Conservation (phyloP, 2,888 invertebrate species). For the Andrena bucephala region DNA sequence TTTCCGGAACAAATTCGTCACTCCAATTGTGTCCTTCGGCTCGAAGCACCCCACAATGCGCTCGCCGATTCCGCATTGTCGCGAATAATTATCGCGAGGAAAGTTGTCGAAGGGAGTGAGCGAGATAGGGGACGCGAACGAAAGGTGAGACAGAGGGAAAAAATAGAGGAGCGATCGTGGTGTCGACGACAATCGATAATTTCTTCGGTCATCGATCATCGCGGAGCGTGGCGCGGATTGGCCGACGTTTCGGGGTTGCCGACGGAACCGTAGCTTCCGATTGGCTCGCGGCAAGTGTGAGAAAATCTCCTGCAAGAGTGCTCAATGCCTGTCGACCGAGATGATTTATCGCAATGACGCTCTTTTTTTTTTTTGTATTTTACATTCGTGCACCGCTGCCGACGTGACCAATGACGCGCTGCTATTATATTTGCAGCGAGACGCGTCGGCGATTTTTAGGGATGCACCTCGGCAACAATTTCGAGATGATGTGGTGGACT, state of each 20-base stretch:
- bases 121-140: conserved; percentile 34
- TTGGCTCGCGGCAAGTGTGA: conserved; percentile 71
- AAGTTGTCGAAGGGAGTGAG: conserved; percentile 39
- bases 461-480: not conserved
- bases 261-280: conserved; percentile 51
- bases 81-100: conserved; percentile 58
- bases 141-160: conserved; percentile 35
- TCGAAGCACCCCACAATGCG: conserved; percentile 21
- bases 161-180: conserved; percentile 57
- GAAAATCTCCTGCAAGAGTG: conserved; percentile 71
- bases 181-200: conserved; percentile 74
- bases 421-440: conserved; percentile 22
- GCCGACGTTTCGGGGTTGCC: conserved; percentile 59
- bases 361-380: conserved; percentile 70
- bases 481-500: too few species aligned
- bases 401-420: conserved; percentile 38
- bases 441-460: conserved; percentile 41
- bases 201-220: conserved; percentile 75
- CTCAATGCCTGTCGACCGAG: conserved; percentile 78
- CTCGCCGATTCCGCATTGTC: conserved; percentile 29
- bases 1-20: not conserved
- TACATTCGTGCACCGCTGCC: conserved; percentile 25
- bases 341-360: conserved; percentile 82
- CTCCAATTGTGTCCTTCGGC: not conserved
- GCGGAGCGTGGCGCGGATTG: conserved; percentile 58